Conservation (phyloP, 2,888 invertebrate genomes). For the Agriopis aurantiaria region DNA sequence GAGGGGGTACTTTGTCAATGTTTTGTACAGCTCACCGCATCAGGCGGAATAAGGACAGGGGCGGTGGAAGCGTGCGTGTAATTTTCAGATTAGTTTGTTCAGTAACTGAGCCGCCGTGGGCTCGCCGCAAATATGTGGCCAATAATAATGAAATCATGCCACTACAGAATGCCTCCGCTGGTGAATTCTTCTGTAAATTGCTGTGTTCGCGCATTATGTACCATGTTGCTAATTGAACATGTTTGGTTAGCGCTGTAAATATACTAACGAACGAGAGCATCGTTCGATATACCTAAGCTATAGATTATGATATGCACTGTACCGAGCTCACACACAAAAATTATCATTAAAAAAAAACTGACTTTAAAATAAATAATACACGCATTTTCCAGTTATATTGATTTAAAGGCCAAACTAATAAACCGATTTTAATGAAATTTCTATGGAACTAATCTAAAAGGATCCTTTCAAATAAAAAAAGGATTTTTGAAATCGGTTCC, state of each 20-base stretch:
- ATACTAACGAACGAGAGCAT: neutral
- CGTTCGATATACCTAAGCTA: neutral
- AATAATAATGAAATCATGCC: conserved; percentile 64
- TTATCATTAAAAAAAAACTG: neutral
- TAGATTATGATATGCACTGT: neutral
- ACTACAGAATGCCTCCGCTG: conserved; percentile 33
- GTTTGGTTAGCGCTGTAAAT: conserved; percentile 1
- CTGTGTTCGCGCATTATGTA: conserved; percentile 33
- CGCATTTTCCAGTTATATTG: no score
- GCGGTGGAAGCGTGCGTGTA: conserved; percentile 62
- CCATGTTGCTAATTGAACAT: conserved; percentile 48
- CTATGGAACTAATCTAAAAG: no score
- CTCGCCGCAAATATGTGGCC: conserved; percentile 75
- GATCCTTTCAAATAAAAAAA: no score
- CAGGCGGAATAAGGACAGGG: conserved; percentile 45
- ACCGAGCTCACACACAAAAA: neutral
- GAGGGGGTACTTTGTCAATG: conserved; percentile 50
- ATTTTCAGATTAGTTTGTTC: conserved; percentile 85
- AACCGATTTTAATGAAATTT: no score
- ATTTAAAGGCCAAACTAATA: no score
- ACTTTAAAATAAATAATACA: no score
- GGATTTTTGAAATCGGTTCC: no score
- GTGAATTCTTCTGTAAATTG: conserved; percentile 24
- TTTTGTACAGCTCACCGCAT: conserved; percentile 59
- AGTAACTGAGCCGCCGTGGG: conserved; percentile 68